Percentiles rank a stretch among this genome's conserved stretches.
phyloP scores from a whole-genome alignment of 1,140 invertebrate genomes.

The Heliconius hermathena region DNA sequence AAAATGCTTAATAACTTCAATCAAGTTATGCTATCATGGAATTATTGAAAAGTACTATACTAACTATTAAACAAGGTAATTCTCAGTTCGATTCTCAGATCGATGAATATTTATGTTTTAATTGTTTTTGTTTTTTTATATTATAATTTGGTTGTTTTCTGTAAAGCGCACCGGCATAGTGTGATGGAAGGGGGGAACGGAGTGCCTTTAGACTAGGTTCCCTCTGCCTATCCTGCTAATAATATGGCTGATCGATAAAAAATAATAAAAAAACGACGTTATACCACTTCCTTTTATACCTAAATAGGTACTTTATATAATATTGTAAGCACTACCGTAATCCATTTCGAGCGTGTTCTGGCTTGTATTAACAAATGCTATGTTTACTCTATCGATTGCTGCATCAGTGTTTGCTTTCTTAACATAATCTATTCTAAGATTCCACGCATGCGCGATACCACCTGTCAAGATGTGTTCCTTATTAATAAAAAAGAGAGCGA shows the following conservation, averaged over 20 bases:
- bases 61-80: too few species aligned
- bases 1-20: too few species aligned
- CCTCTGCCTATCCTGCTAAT: background rate
- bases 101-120: too few species aligned
- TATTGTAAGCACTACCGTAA: background rate
- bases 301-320: background rate
- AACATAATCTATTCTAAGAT: conserved; percentile 11
- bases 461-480: background rate
- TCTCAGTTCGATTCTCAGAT: too few species aligned
- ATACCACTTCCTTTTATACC: background rate
- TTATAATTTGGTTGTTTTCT: too few species aligned
- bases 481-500: background rate
- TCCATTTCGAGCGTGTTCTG: conserved; percentile 4
- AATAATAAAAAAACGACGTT: background rate
- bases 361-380: conserved; percentile 9
- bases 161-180: too few species aligned
- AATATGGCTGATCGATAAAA: too few species aligned
- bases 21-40: too few species aligned
- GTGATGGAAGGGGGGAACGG: background rate
- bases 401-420: background rate
- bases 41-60: too few species aligned
- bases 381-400: background rate
- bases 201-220: background rate
- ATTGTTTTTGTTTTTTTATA: too few species aligned
- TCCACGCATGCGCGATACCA: background rate